These are phyloP conservation scores for Eristalis tenax DNA, from an alignment of 2,888 invertebrate species.

Conservation along the genomic window DNA sequence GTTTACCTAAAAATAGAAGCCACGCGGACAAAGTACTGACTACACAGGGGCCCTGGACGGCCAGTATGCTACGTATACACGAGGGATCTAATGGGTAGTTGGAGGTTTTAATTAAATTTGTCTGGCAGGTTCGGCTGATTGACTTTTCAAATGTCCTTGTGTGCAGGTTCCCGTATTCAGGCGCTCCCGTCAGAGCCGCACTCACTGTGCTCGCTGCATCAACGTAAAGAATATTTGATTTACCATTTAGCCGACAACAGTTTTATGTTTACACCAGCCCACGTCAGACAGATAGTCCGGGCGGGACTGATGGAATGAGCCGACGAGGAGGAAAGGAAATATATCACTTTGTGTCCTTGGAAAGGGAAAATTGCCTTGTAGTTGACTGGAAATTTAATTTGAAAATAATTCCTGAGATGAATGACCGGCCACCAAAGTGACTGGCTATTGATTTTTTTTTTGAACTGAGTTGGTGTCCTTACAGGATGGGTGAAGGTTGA, in stretches of 20 bases:
- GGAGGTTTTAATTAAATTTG: conserved; percentile 70
- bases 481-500: background rate
- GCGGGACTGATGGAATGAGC: background rate
- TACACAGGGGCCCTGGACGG: background rate
- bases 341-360: conserved; percentile 2
- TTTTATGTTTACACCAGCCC: background rate
- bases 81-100: conserved; percentile 26
- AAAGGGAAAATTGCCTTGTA: background rate
- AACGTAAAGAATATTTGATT: conserved; percentile 35
- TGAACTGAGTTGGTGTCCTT: background rate
- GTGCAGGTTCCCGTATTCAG: background rate
- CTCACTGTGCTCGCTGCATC: background rate
- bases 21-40: conserved; percentile 7
- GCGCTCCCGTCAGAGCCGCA: background rate
- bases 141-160: conserved; percentile 57
- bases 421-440: background rate
- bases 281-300: conserved; percentile 4
- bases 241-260: conserved; percentile 17
- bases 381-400: conserved; percentile 18
- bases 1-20: conserved; percentile 43
- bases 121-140: conserved; percentile 64
- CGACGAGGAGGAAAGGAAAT: background rate
- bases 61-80: background rate
- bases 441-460: background rate
- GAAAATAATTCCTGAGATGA: conserved; percentile 4